A percentile compares a stretch with the other conserved stretches of the same genome.
These are phyloP conservation scores for Drosophila parthenogenetica DNA, from an alignment of 2,888 invertebrate species.

Conservation along the genomic window DNA sequence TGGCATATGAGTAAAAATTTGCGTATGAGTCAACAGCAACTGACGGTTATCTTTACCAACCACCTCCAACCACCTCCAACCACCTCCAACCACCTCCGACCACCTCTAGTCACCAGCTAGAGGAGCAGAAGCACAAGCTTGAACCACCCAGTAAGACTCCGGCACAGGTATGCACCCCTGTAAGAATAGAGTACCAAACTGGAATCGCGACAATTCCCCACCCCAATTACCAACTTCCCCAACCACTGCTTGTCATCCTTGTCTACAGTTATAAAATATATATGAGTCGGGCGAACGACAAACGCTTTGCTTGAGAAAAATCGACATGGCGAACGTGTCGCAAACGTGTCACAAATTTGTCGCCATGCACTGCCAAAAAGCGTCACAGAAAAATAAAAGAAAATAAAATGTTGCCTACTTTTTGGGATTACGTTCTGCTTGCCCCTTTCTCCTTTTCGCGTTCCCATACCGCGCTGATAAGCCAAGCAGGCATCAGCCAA, in stretches of 20 bases:
- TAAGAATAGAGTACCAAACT: slow-evolving; percentile 13
- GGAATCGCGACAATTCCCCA: slow-evolving; percentile 9
- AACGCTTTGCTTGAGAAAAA: slow-evolving; percentile 75
- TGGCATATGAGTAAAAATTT: slow-evolving; percentile 74
- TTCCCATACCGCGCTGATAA: slow-evolving; percentile 7
- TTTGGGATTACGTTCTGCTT: slow-evolving; percentile 43
- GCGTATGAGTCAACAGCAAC: slow-evolving; percentile 74
- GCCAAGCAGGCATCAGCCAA: slow-evolving; percentile 19
- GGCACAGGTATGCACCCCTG: slow-evolving; percentile 63
- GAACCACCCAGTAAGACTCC: slow-evolving; percentile 20
- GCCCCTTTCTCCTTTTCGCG: background rate
- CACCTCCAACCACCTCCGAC: slow-evolving; percentile 34
- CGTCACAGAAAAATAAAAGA: slow-evolving; percentile 16
- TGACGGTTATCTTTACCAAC: slow-evolving; percentile 69
- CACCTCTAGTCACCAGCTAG: background rate
- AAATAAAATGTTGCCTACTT: slow-evolving; percentile 58
- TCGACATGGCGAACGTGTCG: slow-evolving; percentile 77
- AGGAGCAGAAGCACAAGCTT: background rate
- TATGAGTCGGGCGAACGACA: slow-evolving; percentile 59
- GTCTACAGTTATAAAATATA: slow-evolving; percentile 72
- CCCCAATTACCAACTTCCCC: background rate
- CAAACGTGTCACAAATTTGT: slow-evolving; percentile 78
- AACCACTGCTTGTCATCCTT: slow-evolving; percentile 10
- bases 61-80: slow-evolving; percentile 51
- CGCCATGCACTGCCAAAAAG: slow-evolving; percentile 10